Evolutionary conservation across 2,888 invertebrate species (phyloP), one percentile per base, ranked within the genome.

Genomic region (Callyntrura guangdongensis): DNA sequence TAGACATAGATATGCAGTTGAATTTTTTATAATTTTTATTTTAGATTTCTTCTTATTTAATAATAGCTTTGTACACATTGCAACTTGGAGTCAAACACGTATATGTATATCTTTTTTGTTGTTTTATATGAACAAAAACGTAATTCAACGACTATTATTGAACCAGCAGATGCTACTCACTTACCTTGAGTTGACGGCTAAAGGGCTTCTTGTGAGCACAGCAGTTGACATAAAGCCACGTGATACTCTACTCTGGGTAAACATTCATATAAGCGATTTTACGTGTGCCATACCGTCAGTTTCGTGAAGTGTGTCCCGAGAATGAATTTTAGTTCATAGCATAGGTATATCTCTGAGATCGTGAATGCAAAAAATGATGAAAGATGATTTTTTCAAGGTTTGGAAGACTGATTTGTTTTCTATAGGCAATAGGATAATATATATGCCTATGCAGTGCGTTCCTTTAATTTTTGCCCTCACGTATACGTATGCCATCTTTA

Each of bases 101-200:
- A 9, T 56, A 49, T 77, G 8, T 79, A n/a, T n/a, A n/a, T n/a
- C 77, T 79, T 79, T 79, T 82, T 61, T 64, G 61, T 20, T 81
- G 36, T 56, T 79, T 25, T 27, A 1, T 27, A 56, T 79, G 79
- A 79, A 27, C 49, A 56, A 49, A 20, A 56, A 61, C 61, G 14
- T 27, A 64, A 81, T 53, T 81, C 64, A 64, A 64, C 20, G 27
- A 53, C 22, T 25, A 17, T 11, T n/a, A 61, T 9, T 69, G 20
- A 69, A 72, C 49, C 17, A 79, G 86, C 86, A 86, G 86, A 86
- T 86, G 86, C 86, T 88, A 81, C 81, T 81, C 69, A 69, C 87
- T 88, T 59, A 36, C 87, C 87, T 88, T 88, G 87, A 88, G 17
- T 53, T 88, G 81, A 88, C 87, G 81, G 79, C 86, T 86, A 61